Evolutionary conservation across 2,113 vertebrate species (phyloP), one percentile per base, ranked within the genome.

Genomic region (Chaetorhynchus papuensis): DNA sequence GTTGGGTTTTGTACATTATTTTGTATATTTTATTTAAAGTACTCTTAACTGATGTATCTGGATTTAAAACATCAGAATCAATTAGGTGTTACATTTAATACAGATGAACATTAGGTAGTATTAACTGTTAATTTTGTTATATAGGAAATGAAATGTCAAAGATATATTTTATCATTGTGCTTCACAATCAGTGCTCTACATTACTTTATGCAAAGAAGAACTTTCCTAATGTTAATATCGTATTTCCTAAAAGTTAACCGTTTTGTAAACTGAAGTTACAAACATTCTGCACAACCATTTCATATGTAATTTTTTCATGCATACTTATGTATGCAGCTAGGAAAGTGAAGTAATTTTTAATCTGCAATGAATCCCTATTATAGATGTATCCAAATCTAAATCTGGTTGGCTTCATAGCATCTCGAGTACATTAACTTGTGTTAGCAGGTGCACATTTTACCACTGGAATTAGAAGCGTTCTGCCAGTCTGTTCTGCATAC

Each of bases 11-110:
- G 97, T 98, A 98, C 98, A 98, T 98, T 98, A 96, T 98, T 98
- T 98, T 98, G 96, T 98, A 98, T 98, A 98, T 98, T 98, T 98
- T 98, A 98, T 98, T 98, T 98, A 98, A 98, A 97, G 96, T 97
- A 97, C 95, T 98, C 93, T 97, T 87, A 97, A 94, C 96, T 97
- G 97, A 98, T 98, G 95, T 97, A 94, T 95, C 97, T 97, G 97
- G 97, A 97, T 98, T 98, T 97, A 97, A 98, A 97, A 96, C 90
- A 95, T 98, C 96, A 97, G 96, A 92, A 78, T 95, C 97, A 93
- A 95, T 97, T 98, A 97, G 96, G 97, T 97, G 96, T 97, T 97
- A 96, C 97, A 96, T 98, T 98, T 98, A 98, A 97, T 98, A 98
- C 97, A 97, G 94, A 96, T 90, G 90, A 97, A 87, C 96, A 96